Evolutionary conservation across 2,888 invertebrate species (phyloP), one percentile per base, ranked within the genome.

Genomic region (Boloria euphrosyne): DNA sequence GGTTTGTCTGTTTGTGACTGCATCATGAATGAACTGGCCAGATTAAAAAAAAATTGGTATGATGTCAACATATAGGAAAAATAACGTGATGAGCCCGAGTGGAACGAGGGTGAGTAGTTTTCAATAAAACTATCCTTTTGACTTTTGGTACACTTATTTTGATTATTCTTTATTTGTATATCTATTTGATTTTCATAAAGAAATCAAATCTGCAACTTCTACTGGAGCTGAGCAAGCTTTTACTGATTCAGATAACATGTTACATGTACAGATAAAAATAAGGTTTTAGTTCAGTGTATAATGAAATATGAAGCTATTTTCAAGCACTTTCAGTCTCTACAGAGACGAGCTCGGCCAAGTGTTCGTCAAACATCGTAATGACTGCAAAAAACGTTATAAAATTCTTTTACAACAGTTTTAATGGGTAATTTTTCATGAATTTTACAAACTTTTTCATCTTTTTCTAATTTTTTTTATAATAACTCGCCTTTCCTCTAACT

Each of bases 301-400:
- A 59, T 59, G 49, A 49, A 59, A 59, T 59, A 59, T 59, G 49
- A 59, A 49, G 51, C 52, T 46, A 52, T 53, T 63, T 51, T 53
- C 47, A 61, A 69, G 66, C 55, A 57, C 14, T 60, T 49, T 31
- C 51, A 22, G 55, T 51, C 57, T 61, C 63, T 52, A 57, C 58
- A 66, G 66, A 54, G 59, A 60, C 68, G 55, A 60, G 62, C 55
- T 46, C 60, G n/a, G 38, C n/a, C 43, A 52, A 69, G 69, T 57
- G 66, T 58, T 69, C 66, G 43, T 66, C 61, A 69, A 69, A 69
- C 58, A 69, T 57, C 43, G 52, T 55, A 43, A 62, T 17, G 38
- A 58, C 66, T 57, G 54, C 49, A 55, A 64, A 31, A 51, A 54
- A 54, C 38, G 59, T 31, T 50, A 43, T 60, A 46, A 60, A 59